phyloP scores from a whole-genome alignment of 2,888 invertebrate genomes.

The Troglohyphantes excavatus region DNA sequence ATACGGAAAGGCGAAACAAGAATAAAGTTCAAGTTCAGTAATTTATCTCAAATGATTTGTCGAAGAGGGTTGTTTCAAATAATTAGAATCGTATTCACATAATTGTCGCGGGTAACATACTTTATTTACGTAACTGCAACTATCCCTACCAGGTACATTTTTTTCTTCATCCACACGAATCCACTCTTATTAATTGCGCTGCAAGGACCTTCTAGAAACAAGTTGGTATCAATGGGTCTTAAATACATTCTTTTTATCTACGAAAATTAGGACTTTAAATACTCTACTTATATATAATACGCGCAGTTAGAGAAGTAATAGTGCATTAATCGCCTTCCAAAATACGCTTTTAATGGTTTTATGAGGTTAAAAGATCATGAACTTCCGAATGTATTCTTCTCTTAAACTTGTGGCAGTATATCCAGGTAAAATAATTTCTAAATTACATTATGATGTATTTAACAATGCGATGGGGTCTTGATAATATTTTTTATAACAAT shows the following conservation, averaged over 20 bases:
- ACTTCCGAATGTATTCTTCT: too few relatives aligned
- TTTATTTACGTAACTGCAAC: constrained; percentile 53
- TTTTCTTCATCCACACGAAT: constrained; percentile 3
- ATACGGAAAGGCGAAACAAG: constrained; percentile 50
- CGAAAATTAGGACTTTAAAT: constrained; percentile 46
- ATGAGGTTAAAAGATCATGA: constrained; percentile 18
- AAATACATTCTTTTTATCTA: constrained; percentile 54
- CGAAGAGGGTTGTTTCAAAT: constrained; percentile 63
- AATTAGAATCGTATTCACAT: constrained; percentile 70
- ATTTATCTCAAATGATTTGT: constrained; percentile 62
- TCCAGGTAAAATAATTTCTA: too few relatives aligned
- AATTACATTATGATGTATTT: too few relatives aligned
- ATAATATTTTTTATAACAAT: too few relatives aligned
- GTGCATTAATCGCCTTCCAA: constrained; percentile 47
- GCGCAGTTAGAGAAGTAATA: constrained; percentile 17
- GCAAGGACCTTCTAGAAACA: constrained; percentile 4
- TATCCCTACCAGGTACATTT: constrained; percentile 12
- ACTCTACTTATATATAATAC: constrained; percentile 26
- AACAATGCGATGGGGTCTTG: too few relatives aligned
- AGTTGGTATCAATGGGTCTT: constrained; percentile 25
- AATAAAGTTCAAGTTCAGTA: constrained; percentile 65
- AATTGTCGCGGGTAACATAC: constrained; percentile 66
- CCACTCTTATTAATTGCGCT: constrained; percentile 35
- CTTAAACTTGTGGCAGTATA: too few relatives aligned
- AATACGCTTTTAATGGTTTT: constrained; percentile 26